phyloP scores from a whole-genome alignment of 2,113 vertebrate genomes.

The Rhinoderma darwinii region DNA sequence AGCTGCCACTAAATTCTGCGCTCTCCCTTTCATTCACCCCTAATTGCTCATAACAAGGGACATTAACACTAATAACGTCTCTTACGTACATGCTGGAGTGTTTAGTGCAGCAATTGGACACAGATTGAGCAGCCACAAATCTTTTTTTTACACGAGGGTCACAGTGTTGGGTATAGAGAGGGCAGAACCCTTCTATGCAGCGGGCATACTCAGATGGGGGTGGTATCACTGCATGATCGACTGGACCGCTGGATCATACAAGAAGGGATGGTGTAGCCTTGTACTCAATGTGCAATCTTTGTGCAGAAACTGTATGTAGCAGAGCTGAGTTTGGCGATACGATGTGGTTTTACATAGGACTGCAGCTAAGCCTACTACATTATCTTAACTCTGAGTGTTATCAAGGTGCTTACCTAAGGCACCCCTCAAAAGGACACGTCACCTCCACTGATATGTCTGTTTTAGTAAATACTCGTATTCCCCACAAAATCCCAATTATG shows the following conservation, averaged over 20 bases:
- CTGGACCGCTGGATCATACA: too few relatives aligned
- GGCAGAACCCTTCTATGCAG: neutral
- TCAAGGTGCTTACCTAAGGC: too few relatives aligned
- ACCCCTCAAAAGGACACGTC: too few relatives aligned
- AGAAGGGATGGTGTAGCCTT: neutral
- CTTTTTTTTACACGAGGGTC: neutral
- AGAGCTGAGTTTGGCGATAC: neutral
- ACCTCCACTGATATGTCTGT: too few relatives aligned
- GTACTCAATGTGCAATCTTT: too few relatives aligned
- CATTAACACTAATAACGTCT: conserved; percentile 46
- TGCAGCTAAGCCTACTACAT: too few relatives aligned
- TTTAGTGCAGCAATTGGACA: conserved; percentile 42
- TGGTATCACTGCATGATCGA: neutral
- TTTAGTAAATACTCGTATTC: too few relatives aligned
- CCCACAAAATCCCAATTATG: too few relatives aligned
- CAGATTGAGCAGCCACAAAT: conserved; percentile 7
- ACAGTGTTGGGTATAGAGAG: neutral
- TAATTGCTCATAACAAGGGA: conserved; percentile 48
- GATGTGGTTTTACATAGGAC: neutral
- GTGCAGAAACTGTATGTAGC: too few relatives aligned
- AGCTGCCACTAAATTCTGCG: neutral
- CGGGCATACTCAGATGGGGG: neutral
- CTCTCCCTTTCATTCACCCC: neutral
- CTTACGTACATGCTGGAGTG: conserved; percentile 35
- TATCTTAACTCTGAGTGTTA: too few relatives aligned